Percentiles rank a stretch among this genome's conserved stretches.
These are phyloP conservation scores for Linyphia triangularis DNA, from an alignment of 2,888 invertebrate species.

Conservation along the genomic window DNA sequence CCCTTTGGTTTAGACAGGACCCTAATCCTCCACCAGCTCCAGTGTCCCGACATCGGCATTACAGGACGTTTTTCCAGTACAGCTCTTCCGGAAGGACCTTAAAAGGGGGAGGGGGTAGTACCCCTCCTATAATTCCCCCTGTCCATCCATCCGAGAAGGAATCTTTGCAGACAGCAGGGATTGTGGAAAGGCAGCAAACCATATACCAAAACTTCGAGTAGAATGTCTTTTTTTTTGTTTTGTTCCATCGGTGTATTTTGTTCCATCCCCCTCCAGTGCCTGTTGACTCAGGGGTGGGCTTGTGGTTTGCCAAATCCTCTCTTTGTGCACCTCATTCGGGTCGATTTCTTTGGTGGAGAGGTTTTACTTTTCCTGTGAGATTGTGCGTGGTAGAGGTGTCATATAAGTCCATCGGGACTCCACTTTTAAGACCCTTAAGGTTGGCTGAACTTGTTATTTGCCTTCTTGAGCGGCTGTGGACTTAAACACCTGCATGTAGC, in stretches of 20 bases:
- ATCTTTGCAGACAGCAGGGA: constrained; percentile 55
- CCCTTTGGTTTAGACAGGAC: background rate
- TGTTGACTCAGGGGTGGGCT: constrained; percentile 69
- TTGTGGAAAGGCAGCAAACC: constrained; percentile 63
- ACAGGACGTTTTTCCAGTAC: constrained; percentile 34
- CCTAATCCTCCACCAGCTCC: constrained; percentile 3
- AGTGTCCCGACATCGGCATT: background rate
- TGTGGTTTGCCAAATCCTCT: constrained; percentile 70
- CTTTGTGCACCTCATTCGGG: constrained; percentile 20
- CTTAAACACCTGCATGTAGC: too few species aligned
- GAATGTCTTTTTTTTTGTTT: constrained; percentile 1
- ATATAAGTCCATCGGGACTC: background rate
- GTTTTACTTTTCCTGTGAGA: background rate
- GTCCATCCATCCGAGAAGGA: constrained; percentile 62
- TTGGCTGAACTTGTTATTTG: background rate
- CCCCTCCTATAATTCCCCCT: constrained; percentile 6
- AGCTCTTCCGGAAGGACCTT: constrained; percentile 14
- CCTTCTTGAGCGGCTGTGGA: too few species aligned
- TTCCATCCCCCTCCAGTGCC: constrained; percentile 7
- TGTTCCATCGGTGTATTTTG: constrained; percentile 18
- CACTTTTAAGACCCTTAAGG: background rate
- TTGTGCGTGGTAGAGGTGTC: background rate
- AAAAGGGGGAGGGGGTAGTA: constrained; percentile 10
- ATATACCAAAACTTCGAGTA: constrained; percentile 17
- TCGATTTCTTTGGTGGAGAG: background rate